Evolutionary conservation across 2,888 invertebrate species (phyloP).

Genomic region (Merodon equestris): DNA sequence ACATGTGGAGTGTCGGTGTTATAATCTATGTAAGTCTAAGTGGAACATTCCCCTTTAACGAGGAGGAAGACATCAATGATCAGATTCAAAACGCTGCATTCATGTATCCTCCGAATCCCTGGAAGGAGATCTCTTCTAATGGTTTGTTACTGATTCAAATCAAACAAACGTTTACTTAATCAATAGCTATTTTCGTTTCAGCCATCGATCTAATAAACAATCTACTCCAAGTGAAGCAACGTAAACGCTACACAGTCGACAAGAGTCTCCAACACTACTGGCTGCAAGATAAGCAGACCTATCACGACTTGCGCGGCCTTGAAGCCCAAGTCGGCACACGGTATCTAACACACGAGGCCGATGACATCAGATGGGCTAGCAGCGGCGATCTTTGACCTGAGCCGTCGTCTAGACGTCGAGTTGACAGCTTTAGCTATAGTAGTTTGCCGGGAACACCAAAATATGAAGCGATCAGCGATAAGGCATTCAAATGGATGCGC

Average conservation of each 20-base stretch:
- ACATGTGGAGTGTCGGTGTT: constrained; percentile 99
- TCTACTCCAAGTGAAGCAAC: constrained; percentile 96
- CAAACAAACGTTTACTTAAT: neutral
- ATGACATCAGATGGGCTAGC: constrained; percentile 91
- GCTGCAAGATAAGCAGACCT: constrained; percentile 97
- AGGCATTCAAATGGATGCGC: constrained; percentile 78
- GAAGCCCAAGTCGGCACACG: constrained; percentile 89
- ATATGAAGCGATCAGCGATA: constrained; percentile 78
- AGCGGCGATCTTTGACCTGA: constrained; percentile 78
- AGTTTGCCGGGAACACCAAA: constrained; percentile 76
- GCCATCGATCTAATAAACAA: constrained; percentile 99
- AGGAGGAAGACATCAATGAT: constrained; percentile 99
- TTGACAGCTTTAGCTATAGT: constrained; percentile 73
- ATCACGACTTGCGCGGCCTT: constrained; percentile 94
- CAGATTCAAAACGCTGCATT: constrained; percentile 99
- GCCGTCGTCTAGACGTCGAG: constrained; percentile 64
- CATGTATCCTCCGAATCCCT: constrained; percentile 99
- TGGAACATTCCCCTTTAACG: constrained; percentile 99
- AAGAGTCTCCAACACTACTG: constrained; percentile 96
- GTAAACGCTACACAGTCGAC: constrained; percentile 96
- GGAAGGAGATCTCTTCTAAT: constrained; percentile 96
- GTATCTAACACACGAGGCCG: constrained; percentile 94
- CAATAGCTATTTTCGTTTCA: constrained; percentile 74
- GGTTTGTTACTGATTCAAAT: constrained; percentile 80
- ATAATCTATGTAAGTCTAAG: constrained; percentile 99